Base-by-base conservation (phyloP, 2,113 vertebrate species). In the Anolis sagrei region DNA sequence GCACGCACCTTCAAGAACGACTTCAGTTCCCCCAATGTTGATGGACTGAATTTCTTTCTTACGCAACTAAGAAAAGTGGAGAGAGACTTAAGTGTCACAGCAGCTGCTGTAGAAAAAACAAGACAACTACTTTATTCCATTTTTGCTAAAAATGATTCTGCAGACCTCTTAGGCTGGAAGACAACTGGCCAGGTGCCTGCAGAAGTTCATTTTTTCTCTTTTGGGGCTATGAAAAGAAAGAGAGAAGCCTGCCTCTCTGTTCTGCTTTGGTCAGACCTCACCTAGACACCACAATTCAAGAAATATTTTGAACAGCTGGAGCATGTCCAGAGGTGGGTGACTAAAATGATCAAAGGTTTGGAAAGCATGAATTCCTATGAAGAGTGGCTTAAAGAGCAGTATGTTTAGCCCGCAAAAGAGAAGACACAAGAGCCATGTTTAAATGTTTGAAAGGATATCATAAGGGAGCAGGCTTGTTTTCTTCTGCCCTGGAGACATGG, bases 1-100 rank as follows among this genome's bases (percentile, higher is more conserved):
- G 44, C 32, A 93, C 95, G 69, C 94, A 99, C 99, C 98, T 10
- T 97, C 96, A 34, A 99, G 97, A 90, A 99, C 90, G 2, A 97
- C 95, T 88, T 93, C 97, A 72, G 99, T 99, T 90, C 99, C 98
- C 4, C 96, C 93, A 29, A 99, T 93, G 73, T 99, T 99, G 90
- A 99, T 87, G 1, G 97, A 97, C 92, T 98, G 98, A 89, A 98
- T 97, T 86, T 95, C 94, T 89, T 97, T 95, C 94, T 96, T 98
- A 54, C 95, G 96, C 90, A 98, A 80, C 98, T 98, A 95, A 70
- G 85, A 89, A 93, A 89, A 93, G 80, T 76, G 93, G 90, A 92
- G 23, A 4, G 58, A 83, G 58, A 8, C 1, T 23, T 18, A 34
- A 27, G 27, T 51, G 10, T 64, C 13, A 36, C 19, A 61, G 11